These are phyloP conservation scores for Characodon lateralis DNA, from an alignment of 2,797 vertebrate genomes.

Conservation along the genomic window DNA sequence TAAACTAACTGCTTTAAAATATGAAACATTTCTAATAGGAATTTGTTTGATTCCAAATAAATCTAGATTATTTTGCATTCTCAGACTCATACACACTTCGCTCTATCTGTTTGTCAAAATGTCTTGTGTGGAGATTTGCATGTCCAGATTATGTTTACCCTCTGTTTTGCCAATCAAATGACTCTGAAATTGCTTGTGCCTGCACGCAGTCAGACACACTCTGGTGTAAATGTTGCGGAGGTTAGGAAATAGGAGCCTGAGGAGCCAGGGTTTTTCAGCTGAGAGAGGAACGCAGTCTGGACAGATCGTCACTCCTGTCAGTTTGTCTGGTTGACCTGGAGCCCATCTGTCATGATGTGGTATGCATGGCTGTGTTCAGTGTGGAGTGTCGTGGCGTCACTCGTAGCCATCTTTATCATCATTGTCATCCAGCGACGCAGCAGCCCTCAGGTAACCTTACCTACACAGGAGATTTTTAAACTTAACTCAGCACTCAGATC, in stretches of 20 bases:
- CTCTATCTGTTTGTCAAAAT: constrained; percentile 23
- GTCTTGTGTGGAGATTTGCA: constrained; percentile 73
- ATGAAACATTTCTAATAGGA: not conserved
- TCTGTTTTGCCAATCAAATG: constrained; percentile 81
- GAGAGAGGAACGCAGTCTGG: constrained; percentile 19
- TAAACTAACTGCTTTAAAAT: not conserved
- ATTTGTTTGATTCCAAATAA: constrained; percentile 1
- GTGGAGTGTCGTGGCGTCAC: constrained; percentile 62
- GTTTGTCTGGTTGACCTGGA: constrained; percentile 32
- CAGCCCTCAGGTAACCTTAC: constrained; percentile 62
- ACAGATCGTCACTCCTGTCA: constrained; percentile 8
- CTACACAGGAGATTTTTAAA: not conserved
- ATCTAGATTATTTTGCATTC: not conserved
- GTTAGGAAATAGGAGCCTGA: constrained; percentile 16
- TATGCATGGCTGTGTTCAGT: constrained; percentile 53
- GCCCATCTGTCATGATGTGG: constrained; percentile 53
- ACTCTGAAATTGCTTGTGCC: constrained; percentile 54
- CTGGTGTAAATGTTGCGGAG: constrained; percentile 28
- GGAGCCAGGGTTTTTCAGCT: constrained; percentile 9
- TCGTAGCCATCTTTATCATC: constrained; percentile 58
- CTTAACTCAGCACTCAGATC: not conserved
- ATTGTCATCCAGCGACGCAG: constrained; percentile 52
- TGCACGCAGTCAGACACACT: constrained; percentile 12
- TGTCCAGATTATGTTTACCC: constrained; percentile 71
- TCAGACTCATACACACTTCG: constrained; percentile 14